A percentile compares a stretch with the other conserved stretches of the same genome.
These are phyloP conservation scores for Euclidia mi DNA, from an alignment of 2,888 invertebrate genomes.

Conservation along the genomic window DNA sequence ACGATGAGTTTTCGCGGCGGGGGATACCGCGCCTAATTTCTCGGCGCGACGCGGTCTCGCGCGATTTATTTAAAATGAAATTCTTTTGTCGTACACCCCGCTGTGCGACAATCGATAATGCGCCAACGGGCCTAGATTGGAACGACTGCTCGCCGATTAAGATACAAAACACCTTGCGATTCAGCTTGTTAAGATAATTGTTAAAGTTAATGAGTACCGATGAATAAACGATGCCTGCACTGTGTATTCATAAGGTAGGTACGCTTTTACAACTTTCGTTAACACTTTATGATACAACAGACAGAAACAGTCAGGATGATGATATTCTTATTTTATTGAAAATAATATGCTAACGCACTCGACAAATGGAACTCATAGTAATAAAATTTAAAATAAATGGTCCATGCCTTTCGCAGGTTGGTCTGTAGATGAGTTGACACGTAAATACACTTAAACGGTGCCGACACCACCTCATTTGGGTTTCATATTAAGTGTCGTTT, in stretches of 20 bases:
- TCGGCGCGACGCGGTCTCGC: conserved; percentile 85
- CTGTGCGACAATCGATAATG: conserved; percentile 85
- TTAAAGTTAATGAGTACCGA: conserved; percentile 61
- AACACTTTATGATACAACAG: too few species aligned
- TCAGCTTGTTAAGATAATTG: conserved; percentile 68
- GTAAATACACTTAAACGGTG: conserved; percentile 73
- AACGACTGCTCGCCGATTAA: conserved; percentile 78
- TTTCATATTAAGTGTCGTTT: conserved; percentile 65
- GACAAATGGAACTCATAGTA: conserved; percentile 35
- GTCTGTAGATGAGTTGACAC: conserved; percentile 63
- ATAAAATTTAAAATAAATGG: conserved; percentile 61
- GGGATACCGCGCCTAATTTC: conserved; percentile 87
- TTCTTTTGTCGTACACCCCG: conserved; percentile 85
- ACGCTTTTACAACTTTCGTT: conserved; percentile 30
- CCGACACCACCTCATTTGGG: conserved; percentile 65
- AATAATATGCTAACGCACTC: conserved; percentile 33
- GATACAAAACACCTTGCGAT: conserved; percentile 79
- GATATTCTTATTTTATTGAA: conserved; percentile 19
- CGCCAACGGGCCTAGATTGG: conserved; percentile 80
- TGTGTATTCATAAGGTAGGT: conserved; percentile 10
- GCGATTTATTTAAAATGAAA: conserved; percentile 88
- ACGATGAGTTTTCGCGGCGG: conserved; percentile 88
- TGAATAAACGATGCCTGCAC: conserved; percentile 47
- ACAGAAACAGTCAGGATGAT: too few species aligned
- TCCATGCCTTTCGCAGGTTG: conserved; percentile 58